Conservation (phyloP, 2,113 vertebrate genomes). For the Corythoichthys haematopterus region DNA sequence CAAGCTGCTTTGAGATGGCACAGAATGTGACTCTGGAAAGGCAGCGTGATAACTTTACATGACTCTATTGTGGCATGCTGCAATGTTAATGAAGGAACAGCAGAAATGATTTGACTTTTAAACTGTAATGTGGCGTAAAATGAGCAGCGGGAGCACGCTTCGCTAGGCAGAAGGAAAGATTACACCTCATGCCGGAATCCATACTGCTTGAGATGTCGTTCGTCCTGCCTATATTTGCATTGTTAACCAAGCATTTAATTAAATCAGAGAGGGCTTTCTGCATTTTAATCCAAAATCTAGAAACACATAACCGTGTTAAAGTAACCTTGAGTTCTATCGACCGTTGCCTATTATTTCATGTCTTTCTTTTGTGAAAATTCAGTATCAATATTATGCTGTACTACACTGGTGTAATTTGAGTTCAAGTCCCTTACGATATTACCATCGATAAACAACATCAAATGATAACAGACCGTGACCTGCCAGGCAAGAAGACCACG, state of each 20-base stretch:
- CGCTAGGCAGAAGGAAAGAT: slow-evolving; percentile 26
- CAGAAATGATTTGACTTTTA: slow-evolving; percentile 49
- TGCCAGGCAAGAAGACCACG: no score
- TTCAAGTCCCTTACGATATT: no score
- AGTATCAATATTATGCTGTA: not conserved
- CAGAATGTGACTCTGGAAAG: slow-evolving; percentile 26
- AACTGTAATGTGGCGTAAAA: slow-evolving; percentile 48
- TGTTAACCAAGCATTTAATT: slow-evolving; percentile 20
- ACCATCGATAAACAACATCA: no score
- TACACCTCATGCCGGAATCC: slow-evolving; percentile 13
- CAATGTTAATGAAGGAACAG: slow-evolving; percentile 13
- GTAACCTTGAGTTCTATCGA: not conserved
- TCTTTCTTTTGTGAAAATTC: not conserved
- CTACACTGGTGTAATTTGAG: no score
- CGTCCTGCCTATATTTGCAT: slow-evolving; percentile 6
- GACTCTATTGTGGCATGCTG: slow-evolving; percentile 14
- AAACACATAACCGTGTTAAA: not conserved
- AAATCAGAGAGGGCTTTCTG: slow-evolving; percentile 4
- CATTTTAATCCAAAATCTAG: not conserved
- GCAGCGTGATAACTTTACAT: slow-evolving; percentile 4
- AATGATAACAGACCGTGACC: no score
- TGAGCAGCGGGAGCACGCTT: slow-evolving; percentile 35
- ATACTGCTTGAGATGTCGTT: slow-evolving; percentile 23
- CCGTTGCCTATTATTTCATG: not conserved
- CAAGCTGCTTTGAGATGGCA: slow-evolving; percentile 15